phyloP scores from a whole-genome alignment of 2,888 invertebrate species.

The Operophtera brumata region DNA sequence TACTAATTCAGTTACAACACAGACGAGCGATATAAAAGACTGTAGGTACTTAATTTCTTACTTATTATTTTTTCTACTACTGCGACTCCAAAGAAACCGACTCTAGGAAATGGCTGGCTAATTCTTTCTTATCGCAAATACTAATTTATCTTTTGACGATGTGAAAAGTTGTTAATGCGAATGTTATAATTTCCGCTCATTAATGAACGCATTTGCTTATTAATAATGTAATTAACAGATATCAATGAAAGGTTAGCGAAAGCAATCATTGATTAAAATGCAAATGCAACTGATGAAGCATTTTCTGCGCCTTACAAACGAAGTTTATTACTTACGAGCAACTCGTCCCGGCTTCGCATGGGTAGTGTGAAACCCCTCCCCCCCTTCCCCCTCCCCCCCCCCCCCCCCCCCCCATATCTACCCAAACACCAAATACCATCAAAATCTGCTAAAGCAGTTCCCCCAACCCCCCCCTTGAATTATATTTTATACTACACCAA shows the following conservation, averaged over 20 bases:
- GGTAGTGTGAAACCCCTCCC: no score
- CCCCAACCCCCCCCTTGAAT: no score
- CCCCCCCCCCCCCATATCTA: no score
- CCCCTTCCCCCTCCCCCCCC: no score
- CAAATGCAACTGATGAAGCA: no score
- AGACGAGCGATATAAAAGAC: background rate
- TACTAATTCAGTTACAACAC: constrained; percentile 13
- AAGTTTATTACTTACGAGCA: no score
- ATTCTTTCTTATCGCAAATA: constrained; percentile 26
- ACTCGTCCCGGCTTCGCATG: no score
- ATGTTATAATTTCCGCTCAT: constrained; percentile 13
- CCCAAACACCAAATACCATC: no score
- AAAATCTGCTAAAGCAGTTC: no score
- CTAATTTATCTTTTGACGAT: constrained; percentile 19
- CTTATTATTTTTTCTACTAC: background rate
- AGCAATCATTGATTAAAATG: background rate
- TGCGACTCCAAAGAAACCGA: constrained; percentile 19
- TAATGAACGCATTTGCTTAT: constrained; percentile 14
- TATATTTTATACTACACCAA: no score
- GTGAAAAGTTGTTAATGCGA: constrained; percentile 21
- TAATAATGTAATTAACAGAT: constrained; percentile 20
- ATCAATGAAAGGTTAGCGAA: constrained; percentile 19
- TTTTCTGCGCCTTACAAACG: no score
- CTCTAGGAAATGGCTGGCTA: background rate
- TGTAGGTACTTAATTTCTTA: background rate